A percentile compares a stretch with the other conserved stretches of the same genome.
Evolutionary conservation across 2,113 vertebrate species (phyloP).

Genomic region (Megalops atlanticus): DNA sequence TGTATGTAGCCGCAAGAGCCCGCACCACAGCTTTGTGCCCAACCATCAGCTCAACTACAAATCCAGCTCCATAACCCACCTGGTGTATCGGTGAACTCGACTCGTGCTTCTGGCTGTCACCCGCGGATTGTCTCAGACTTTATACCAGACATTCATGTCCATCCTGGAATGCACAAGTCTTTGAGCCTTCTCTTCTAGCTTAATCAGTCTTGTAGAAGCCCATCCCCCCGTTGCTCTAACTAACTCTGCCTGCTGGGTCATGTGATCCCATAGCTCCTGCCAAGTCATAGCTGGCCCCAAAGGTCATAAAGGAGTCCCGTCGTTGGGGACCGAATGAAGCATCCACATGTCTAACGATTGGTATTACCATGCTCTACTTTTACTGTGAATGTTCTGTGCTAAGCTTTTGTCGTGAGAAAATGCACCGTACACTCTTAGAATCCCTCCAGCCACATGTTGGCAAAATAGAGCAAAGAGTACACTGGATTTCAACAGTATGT

Average conservation of each 20-base stretch:
- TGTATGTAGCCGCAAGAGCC: constrained; percentile 88
- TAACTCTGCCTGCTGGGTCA: constrained; percentile 59
- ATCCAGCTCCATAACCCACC: constrained; percentile 85
- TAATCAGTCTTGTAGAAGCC: constrained; percentile 61
- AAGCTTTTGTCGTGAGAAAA: constrained; percentile 9
- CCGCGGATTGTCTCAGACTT: constrained; percentile 48
- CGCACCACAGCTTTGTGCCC: constrained; percentile 90
- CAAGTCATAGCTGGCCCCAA: constrained; percentile 28
- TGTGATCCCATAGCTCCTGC: constrained; percentile 66
- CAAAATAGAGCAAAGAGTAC: constrained; percentile 47
- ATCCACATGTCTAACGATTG: background rate
- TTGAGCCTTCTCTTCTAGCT: constrained; percentile 39
- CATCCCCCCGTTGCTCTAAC: constrained; percentile 40
- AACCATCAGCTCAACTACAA: constrained; percentile 95
- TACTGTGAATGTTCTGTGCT: background rate
- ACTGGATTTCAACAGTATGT: constrained; percentile 75
- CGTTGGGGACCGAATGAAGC: background rate
- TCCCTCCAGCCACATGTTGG: too few relatives aligned
- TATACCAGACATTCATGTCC: constrained; percentile 34
- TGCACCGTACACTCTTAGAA: background rate
- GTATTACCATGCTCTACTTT: background rate
- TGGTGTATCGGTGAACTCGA: constrained; percentile 86
- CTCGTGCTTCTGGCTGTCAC: constrained; percentile 23
- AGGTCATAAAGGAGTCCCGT: background rate
- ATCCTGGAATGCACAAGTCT: constrained; percentile 51